Conservation (phyloP, 2,797 vertebrate genomes). For the Hydrocynus forskahlii region DNA sequence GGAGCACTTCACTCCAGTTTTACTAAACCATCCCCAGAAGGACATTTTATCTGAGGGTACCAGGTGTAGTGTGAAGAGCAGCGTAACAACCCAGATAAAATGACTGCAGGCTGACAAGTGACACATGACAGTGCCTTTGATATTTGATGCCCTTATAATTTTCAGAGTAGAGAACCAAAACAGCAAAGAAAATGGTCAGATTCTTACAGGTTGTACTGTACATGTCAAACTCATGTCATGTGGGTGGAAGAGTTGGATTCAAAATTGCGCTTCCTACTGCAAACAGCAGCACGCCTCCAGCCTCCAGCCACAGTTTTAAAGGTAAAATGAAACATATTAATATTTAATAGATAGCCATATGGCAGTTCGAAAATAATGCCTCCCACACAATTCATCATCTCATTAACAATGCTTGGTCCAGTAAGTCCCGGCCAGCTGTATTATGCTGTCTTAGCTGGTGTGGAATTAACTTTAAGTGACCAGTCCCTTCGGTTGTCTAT, state of each 20-base stretch:
- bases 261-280: neutral
- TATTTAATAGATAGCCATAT: slow-evolving; percentile 67
- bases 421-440: slow-evolving; percentile 53
- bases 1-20: too few relatives aligned
- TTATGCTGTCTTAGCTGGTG: slow-evolving; percentile 28
- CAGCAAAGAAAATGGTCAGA: neutral
- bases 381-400: slow-evolving; percentile 64
- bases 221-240: neutral
- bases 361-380: slow-evolving; percentile 63
- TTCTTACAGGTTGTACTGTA: neutral
- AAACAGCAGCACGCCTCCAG: neutral
- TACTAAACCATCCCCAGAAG: too few relatives aligned
- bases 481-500: slow-evolving; percentile 1
- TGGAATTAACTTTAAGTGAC: slow-evolving; percentile 40
- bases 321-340: slow-evolving; percentile 63
- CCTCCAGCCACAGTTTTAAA: slow-evolving; percentile 13
- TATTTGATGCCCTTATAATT: neutral
- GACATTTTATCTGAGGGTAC: too few relatives aligned
- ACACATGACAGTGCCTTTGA: slow-evolving; percentile 8
- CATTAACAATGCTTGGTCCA: slow-evolving; percentile 59
- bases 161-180: too few relatives aligned
- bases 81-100: too few relatives aligned
- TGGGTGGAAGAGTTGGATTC: too few relatives aligned
- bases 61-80: too few relatives aligned
- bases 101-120: too few relatives aligned